Conservation (phyloP, 2,797 vertebrate species). For the Enoplosus armatus region DNA sequence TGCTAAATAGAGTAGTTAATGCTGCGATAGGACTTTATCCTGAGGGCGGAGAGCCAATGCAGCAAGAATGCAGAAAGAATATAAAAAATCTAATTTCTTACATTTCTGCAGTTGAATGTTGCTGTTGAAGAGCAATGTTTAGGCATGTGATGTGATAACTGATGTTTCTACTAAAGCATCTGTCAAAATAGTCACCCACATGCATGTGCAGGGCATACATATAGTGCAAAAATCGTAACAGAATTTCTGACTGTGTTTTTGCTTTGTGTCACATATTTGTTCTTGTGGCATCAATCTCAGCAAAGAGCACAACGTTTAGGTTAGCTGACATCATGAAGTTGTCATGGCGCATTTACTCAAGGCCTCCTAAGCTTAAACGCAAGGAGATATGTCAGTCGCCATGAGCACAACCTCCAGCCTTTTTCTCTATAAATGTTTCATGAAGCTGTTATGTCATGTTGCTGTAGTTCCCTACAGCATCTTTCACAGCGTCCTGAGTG, state of each 20-base stretch:
- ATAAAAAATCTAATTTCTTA: not conserved
- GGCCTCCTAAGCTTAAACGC: constrained; percentile 46
- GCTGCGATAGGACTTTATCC: constrained; percentile 9
- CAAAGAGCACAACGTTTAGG: constrained; percentile 48
- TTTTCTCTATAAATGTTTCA: constrained; percentile 74
- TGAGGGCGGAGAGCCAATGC: not conserved
- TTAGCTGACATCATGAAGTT: constrained; percentile 64
- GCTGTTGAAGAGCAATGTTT: not conserved
- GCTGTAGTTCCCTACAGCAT: constrained; percentile 51
- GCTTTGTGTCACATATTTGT: not conserved
- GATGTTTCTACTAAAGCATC: not conserved
- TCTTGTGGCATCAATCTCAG: constrained; percentile 3
- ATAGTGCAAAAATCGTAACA: not conserved
- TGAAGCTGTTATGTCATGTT: constrained; percentile 75
- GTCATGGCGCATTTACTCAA: constrained; percentile 60
- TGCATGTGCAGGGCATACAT: not conserved
- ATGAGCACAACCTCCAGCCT: constrained; percentile 57
- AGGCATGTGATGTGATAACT: not conserved
- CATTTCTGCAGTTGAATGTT: not conserved
- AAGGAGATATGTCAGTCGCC: constrained; percentile 63
- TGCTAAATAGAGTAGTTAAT: constrained; percentile 19
- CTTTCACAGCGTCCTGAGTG: constrained; percentile 52
- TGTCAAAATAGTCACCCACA: constrained; percentile 17
- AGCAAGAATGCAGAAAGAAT: not conserved
- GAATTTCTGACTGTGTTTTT: not conserved